These are phyloP conservation scores for Falco biarmicus DNA, from an alignment of 2,797 vertebrate species.

Conservation along the genomic window DNA sequence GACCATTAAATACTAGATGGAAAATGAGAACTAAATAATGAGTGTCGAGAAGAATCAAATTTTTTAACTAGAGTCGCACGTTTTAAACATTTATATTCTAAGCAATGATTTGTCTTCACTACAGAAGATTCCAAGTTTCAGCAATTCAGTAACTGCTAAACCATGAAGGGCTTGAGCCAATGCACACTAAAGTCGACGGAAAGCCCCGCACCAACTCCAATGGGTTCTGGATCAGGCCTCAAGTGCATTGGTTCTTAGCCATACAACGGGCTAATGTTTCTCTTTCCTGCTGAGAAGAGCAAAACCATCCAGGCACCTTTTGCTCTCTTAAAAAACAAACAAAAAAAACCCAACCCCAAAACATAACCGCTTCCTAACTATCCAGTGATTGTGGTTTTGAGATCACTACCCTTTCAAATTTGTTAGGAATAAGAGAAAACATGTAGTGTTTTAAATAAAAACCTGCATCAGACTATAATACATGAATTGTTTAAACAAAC, in stretches of 20 bases:
- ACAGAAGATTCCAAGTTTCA: conserved; percentile 70
- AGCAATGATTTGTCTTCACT: conserved; percentile 73
- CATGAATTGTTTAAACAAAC: conserved; percentile 80
- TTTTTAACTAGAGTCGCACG: conserved; percentile 61
- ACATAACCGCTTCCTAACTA: conserved; percentile 60
- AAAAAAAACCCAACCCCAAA: background rate
- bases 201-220: background rate
- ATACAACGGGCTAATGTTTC: conserved; percentile 71
- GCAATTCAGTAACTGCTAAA: conserved; percentile 67
- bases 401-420: conserved; percentile 68
- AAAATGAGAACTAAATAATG: conserved; percentile 76
- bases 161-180: conserved; percentile 13
- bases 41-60: conserved; percentile 68
- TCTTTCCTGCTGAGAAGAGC: conserved; percentile 67
- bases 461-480: conserved; percentile 81
- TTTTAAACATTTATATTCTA: conserved; percentile 71
- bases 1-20: conserved; percentile 89
- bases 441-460: conserved; percentile 84
- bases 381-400: conserved; percentile 78
- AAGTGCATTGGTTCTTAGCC: conserved; percentile 74
- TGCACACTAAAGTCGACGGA: background rate
- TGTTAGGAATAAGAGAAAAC: conserved; percentile 62
- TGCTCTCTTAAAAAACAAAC: conserved; percentile 39
- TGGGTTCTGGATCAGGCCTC: conserved; percentile 17
- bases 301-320: conserved; percentile 58